Evolutionary conservation across 2,113 vertebrate genomes (phyloP).

Genomic region (Ginglymostoma cirratum): DNA sequence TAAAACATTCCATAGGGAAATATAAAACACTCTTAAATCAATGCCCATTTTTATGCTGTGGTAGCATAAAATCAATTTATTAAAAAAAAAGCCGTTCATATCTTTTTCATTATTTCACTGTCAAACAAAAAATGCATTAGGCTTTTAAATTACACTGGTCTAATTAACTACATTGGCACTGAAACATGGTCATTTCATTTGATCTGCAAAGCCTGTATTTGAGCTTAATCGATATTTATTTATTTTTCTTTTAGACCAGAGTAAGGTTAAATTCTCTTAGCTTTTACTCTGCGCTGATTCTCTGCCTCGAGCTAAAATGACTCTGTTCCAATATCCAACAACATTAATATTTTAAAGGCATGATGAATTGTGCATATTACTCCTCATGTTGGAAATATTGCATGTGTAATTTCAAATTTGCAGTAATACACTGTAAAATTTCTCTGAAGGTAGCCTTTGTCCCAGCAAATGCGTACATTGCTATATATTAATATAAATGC

Average conservation of each 20-base stretch:
- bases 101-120: conserved; percentile 27
- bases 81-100: background rate
- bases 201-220: background rate
- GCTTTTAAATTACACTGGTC: background rate
- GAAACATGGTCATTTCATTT: background rate
- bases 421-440: background rate
- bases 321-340: background rate
- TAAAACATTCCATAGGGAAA: background rate
- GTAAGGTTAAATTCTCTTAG: too few relatives aligned
- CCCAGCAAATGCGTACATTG: background rate
- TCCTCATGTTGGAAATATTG: background rate
- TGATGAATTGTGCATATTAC: background rate
- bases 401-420: background rate
- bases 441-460: background rate
- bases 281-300: background rate
- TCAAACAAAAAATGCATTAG: background rate
- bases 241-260: background rate
- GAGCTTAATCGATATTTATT: background rate
- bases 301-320: background rate
- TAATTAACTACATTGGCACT: background rate
- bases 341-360: background rate
- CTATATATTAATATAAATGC: background rate
- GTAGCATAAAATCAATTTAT: conserved; percentile 27
- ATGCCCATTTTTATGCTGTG: background rate
- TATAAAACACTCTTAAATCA: conserved; percentile 8